Base-by-base conservation (phyloP, 2,888 invertebrate species). In the Nysson spinosus region DNA sequence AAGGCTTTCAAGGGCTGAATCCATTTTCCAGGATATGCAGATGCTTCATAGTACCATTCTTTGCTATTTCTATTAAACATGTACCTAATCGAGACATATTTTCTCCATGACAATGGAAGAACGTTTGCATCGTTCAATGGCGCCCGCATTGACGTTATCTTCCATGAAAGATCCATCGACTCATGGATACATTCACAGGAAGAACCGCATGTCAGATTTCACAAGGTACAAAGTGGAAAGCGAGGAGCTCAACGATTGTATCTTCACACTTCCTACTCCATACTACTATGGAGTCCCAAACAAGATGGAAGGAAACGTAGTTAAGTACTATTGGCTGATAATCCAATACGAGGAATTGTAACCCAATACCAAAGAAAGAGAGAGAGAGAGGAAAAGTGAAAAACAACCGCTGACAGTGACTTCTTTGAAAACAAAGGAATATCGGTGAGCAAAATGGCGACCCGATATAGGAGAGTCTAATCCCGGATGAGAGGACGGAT, bases 401-500 rank as follows among this genome's bases (percentile, higher is more conserved):
- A 28, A 54, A 34, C 40, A 20, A 47, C 12, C 51, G 51, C n/a
- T 47, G 49, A 11, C 22, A 19, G 14, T 19, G 11, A 16, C 4
- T 9, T 2, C 46, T 43, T 39, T 44, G 44, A 54, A 75, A 74
- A 72, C 64, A 77, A 69, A 75, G 56, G 63, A 69, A 66, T 73
- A 75, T 69, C 72, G 46, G 35, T 56, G 64, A 47, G 57, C 68
- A 83, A 83, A 76, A 83, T 83, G 82, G 82, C 80, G 80, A 65
- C 57, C 47, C 69, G 52, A 70, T 71, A 71, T 72, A 73, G 60
- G 63, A 56, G 69, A 78, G 79, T 82, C 77, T 83, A 84, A 84
- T 84, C 82, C 81, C 80, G 75, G 81, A 84, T 81, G 81, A 81
- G 79, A 77, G 72, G 72, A 75, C 72, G 75, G 67, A 75, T 76